Evolutionary conservation across 2,797 vertebrate genomes (phyloP).

Genomic region (Iguana delicatissima): DNA sequence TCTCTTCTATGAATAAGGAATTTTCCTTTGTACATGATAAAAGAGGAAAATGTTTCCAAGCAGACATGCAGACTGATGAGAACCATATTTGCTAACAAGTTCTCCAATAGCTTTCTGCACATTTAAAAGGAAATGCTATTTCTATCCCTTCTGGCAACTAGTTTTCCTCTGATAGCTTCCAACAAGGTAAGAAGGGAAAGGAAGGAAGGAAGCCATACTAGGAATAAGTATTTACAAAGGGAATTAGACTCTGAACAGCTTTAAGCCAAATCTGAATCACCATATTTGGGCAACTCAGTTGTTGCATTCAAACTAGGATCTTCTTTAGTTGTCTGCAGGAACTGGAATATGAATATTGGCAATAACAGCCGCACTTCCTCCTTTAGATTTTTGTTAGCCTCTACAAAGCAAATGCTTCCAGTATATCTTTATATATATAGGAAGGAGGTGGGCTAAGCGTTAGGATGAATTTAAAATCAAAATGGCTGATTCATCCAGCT

Average conservation of each 20-base stretch:
- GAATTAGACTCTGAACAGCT: slow-evolving; percentile 27
- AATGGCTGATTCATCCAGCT: neutral
- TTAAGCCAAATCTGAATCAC: slow-evolving; percentile 32
- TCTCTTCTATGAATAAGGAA: neutral
- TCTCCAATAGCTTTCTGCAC: neutral
- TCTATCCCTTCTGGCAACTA: neutral
- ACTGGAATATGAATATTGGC: neutral
- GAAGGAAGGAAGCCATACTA: slow-evolving; percentile 25
- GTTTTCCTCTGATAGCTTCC: slow-evolving; percentile 48
- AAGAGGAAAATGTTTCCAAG: neutral
- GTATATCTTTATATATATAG: neutral
- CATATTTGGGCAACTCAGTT: slow-evolving; percentile 13
- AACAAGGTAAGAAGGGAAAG: slow-evolving; percentile 50
- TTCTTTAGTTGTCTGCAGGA: slow-evolving; percentile 2
- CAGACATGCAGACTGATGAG: neutral
- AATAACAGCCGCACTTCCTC: neutral
- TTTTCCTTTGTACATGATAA: neutral
- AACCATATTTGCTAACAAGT: neutral
- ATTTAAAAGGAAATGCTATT: neutral
- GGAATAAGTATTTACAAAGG: slow-evolving; percentile 19
- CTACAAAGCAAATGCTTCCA: neutral
- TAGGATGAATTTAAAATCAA: neutral
- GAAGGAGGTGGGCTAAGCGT: neutral
- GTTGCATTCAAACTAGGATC: neutral
- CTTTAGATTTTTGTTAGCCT: neutral